Percentiles rank a stretch among this genome's conserved stretches.
These are phyloP conservation scores for Hoplodrina ambigua DNA, from an alignment of 2,888 invertebrate genomes.

Conservation along the genomic window DNA sequence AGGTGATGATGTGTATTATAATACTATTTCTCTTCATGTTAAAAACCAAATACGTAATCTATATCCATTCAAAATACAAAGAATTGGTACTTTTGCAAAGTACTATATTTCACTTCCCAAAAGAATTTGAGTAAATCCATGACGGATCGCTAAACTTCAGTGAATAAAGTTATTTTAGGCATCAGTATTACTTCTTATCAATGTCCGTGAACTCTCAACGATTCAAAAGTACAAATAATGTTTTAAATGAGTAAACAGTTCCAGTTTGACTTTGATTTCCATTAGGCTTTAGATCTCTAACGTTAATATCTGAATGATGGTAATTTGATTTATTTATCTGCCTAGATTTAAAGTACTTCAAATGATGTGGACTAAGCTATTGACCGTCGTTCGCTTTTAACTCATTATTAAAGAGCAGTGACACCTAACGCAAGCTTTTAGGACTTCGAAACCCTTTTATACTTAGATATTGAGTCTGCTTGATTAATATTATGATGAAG, in stretches of 20 bases:
- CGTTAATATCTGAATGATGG: conserved; percentile 11
- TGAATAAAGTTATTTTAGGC: background rate
- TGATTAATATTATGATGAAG: background rate
- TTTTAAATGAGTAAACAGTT: conserved; percentile 39
- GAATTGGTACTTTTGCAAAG: background rate
- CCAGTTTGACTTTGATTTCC: conserved; percentile 34
- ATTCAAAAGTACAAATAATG: conserved; percentile 35
- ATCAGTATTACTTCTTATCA: conserved; percentile 17
- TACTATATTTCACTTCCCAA: background rate
- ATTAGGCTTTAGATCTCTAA: conserved; percentile 31
- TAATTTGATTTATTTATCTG: conserved; percentile 30
- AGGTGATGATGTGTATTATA: too few species aligned
- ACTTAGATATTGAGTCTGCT: background rate
- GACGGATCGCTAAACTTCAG: background rate
- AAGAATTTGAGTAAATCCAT: background rate
- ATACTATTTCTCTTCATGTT: background rate
- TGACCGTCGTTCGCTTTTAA: conserved; percentile 30
- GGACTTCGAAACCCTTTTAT: background rate
- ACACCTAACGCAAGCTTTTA: background rate
- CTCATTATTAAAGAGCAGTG: conserved; percentile 1
- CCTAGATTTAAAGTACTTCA: conserved; percentile 6
- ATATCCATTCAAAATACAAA: background rate
- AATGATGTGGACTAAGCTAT: conserved; percentile 16
- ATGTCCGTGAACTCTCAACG: conserved; percentile 15
- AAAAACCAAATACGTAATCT: background rate